Evolutionary conservation across 1,140 invertebrate species (phyloP), one percentile per base, ranked within the genome.

Genomic region (Tetranychus cinnabarinus): DNA sequence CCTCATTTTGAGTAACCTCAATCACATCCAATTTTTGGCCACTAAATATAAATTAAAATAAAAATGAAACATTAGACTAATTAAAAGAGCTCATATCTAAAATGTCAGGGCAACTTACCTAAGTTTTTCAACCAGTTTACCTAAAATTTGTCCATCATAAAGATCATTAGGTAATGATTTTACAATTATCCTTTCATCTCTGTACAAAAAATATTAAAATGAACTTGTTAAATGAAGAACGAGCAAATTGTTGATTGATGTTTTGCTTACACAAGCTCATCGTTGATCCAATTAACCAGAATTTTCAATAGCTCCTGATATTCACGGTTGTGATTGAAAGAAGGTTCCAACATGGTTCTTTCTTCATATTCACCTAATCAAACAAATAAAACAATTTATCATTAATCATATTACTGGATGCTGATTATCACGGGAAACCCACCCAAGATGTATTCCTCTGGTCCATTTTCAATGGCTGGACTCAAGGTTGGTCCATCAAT

Each of bases 1-100:
- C 90, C 74, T 97, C 92, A 15, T 89, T 95, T 71, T 97, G 93
- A 2, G 92, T 97, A 2, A 99, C 93, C 78, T 99, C 95, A 3
- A 90, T 88, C 1, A 97, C 89, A 75, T 97, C 90, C 34, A 98
- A 74, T 73, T 91, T 89, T 45, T 61, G 60, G 10, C 60, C 60
- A 84, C 81, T 50, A 81, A 13, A 62, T 23, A 67, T 59, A 65
- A 64, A 12, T 54, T 42, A 45, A 35, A 45, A n/a, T 5, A 10
- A 42, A 45, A 57, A 33, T n/a, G 33, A 39, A 62, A 33, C 23
- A 23, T 42, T 42, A 42, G 39, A 10, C 34, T 37, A 15, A 34
- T 13, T 33, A 47, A 1, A 10, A 59, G 10, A 58, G n/a, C 10
- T 10, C 39, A 42, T 6, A 42, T 42, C 1, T 6, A 42, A 42